Conservation (phyloP, 2,113 vertebrate genomes). For the Dasyornis broadbenti region DNA sequence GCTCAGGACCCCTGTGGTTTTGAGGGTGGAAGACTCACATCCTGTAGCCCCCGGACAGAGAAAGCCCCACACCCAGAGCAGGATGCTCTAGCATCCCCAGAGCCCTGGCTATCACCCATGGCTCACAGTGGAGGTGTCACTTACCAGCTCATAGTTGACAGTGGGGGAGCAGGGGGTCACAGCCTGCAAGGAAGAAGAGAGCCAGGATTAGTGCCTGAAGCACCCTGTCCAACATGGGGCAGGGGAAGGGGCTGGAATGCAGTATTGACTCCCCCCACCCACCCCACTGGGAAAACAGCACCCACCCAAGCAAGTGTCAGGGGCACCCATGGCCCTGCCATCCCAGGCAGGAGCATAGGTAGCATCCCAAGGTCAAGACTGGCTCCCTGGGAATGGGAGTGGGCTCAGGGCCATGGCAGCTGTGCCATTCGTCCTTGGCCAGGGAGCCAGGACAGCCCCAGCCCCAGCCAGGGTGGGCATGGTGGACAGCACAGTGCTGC, state of each 20-base stretch:
- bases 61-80: not conserved
- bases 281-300: not conserved
- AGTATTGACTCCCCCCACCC: not conserved
- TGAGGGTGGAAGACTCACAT: not conserved
- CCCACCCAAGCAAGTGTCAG: not conserved
- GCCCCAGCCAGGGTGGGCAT: not conserved
- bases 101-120: not conserved
- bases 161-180: conserved; percentile 81
- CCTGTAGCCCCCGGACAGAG: not conserved
- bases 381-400: not conserved
- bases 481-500: rapidly evolving
- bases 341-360: not conserved
- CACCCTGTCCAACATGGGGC: not conserved
- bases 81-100: not conserved
- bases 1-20: not conserved
- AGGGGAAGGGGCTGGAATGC: not conserved
- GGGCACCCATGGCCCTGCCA: not conserved
- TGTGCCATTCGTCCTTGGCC: not conserved
- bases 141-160: conserved; percentile 88
- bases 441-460: not conserved
- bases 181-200: conserved; percentile 72
- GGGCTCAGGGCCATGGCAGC: rapidly evolving
- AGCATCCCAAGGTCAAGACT: not conserved
- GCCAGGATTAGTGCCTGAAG: not conserved
- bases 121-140: not conserved